Base-by-base conservation (phyloP, 2,797 vertebrate genomes). In the Darevskia mixta region DNA sequence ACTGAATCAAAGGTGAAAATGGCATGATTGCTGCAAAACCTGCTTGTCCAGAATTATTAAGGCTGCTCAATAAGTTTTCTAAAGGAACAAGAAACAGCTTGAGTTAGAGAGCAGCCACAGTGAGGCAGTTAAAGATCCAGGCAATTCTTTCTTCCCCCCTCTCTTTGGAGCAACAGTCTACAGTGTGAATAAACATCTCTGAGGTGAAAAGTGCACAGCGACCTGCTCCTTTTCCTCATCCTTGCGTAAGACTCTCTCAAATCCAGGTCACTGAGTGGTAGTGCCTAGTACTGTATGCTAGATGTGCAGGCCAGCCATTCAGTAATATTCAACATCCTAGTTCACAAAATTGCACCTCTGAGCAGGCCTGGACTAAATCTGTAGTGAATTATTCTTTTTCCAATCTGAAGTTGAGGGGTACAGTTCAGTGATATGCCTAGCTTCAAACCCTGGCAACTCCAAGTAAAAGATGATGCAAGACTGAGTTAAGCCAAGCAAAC, bases 201-300 rank as follows among this genome's bases (percentile, higher is more conserved):
- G n/a, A 94, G 85, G 85, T 91, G 82, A 90, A 94, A 94, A 95
- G 90, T 82, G 10, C 92, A 93, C 8, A 80, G 58, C 27, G 29
- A 38, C 29, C 35, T 80, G 23, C 41, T 91, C 3, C 85, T 90
- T 88, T 82, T 73, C 41, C 77, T 87, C 69, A 77, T 81, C 41
- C 77, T 69, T 75, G 64, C 41, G 1, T 41, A 90, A 71, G 79
- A 77, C 61, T 67, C 81, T 92, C 83, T 66, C 77, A 82, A 85
- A 8, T 15, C 83, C 78, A 89, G 73, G 55, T 64, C 87, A 8
- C 15, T 43, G 10, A 89, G 83, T 69, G 83, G n/a, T 73, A 83
- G 9, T 76, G 71, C 82, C 73, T 76, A 80, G 69, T 71, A 80
- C 84, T 20, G 7, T 9, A 58, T 32, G 49, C 58, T 29, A 76